Evolutionary conservation across 2,113 vertebrate species (phyloP), one percentile per base, ranked within the genome.

Genomic region (Pan troglodytes): DNA sequence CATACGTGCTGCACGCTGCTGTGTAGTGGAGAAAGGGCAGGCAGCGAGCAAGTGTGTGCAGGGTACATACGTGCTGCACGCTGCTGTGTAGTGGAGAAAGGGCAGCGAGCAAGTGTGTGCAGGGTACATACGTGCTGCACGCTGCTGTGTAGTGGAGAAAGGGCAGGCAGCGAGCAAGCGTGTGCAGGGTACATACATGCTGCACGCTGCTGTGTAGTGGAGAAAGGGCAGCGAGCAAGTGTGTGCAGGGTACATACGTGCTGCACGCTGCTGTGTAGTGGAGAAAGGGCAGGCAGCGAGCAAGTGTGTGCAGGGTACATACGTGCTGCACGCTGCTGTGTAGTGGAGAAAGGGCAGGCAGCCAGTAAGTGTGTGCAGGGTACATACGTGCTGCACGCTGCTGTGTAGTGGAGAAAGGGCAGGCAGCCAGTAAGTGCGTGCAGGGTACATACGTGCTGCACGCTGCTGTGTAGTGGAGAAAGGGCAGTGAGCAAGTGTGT

Each of bases 61-160:
- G 82, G 70, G 68, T 95, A 98, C 99, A 18, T 99, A 99, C 99
- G 99, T 99, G 99, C 99, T 99, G 98, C 99, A 61, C 25, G 4
- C 59, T 61, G 59, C 9, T 61, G 59, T 25, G 59, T 61, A 61
- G 25, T 9, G 11, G 10, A 61, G 10, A 61, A 0, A 61, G 25
- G 59, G 25, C 11, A 27, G 59, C 1, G 3, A 11, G 96, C 80
- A 90, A 61, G n/a, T 7, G 4, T 6, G 81, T 59, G 17, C 14
- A 43, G 82, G 68, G 72, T 95, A 98, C 99, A 16, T 99, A 99
- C 99, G 99, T 99, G 99, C 99, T 99, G 45, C 4, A 1, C 0
- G 23, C 82, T 20, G 12, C 73, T 64, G 27, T 12, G 59, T 64
- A 64, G 27, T 10, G 2, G 11, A 64, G 59, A 61, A 2, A 61